Evolutionary conservation across 92 coral and sea anemone species (phyloP).

Genomic region (Heliopora coerulea): DNA sequence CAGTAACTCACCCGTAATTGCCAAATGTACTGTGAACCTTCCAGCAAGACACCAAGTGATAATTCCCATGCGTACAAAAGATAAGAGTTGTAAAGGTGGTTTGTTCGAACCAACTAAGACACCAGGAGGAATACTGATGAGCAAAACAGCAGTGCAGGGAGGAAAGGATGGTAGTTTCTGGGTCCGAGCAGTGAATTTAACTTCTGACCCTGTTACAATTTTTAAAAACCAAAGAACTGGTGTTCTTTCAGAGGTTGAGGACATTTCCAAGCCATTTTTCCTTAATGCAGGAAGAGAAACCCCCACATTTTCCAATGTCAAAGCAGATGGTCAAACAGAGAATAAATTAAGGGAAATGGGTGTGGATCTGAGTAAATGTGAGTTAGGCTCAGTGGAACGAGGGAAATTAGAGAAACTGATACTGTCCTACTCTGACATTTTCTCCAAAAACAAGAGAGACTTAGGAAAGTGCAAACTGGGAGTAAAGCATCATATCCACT

Average conservation of each 20-base stretch:
- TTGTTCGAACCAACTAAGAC: conserved; percentile 53
- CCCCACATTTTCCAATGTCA: not conserved
- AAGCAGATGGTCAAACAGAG: conserved; percentile 20
- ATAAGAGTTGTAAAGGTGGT: conserved; percentile 38
- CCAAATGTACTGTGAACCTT: conserved; percentile 52
- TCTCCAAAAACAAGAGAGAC: conserved; percentile 40
- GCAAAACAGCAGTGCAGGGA: conserved; percentile 54
- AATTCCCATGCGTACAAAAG: conserved; percentile 53
- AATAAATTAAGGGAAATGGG: conserved; percentile 45
- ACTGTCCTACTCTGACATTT: conserved; percentile 43
- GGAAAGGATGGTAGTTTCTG: conserved; percentile 54
- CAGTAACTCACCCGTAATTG: conserved; percentile 47
- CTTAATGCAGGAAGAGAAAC: conserved; percentile 16
- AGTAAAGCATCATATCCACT: conserved; percentile 48
- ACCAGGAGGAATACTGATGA: conserved; percentile 49
- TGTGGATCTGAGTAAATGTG: not conserved
- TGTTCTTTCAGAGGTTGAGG: conserved; percentile 46
- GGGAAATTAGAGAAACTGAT: conserved; percentile 39
- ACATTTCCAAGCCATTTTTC: conserved; percentile 48
- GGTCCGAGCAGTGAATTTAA: conserved; percentile 56
- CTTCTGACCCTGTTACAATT: conserved; percentile 40
- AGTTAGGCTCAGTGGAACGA: not conserved
- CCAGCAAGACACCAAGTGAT: conserved; percentile 55
- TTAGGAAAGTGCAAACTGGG: conserved; percentile 46
- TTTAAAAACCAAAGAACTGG: conserved; percentile 54